Conservation (phyloP, 1,140 invertebrate species). For the Drosophila paulistorum region DNA sequence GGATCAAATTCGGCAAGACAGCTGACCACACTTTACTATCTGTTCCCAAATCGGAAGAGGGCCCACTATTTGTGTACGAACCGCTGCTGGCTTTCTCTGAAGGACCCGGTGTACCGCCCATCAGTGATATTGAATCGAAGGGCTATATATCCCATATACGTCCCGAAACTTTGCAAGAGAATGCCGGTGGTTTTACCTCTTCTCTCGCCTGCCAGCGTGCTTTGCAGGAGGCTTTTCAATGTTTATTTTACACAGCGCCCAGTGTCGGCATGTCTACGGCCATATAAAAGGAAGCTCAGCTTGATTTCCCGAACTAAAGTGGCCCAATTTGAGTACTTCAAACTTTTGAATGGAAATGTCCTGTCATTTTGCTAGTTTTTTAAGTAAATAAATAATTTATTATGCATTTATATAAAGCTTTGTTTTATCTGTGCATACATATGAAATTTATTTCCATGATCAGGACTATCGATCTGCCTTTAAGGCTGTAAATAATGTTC, state of each 20-base stretch:
- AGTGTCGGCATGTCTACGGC: conserved; percentile 65
- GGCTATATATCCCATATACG: conserved; percentile 92
- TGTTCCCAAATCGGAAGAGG: conserved; percentile 89
- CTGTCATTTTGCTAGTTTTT: too few relatives aligned
- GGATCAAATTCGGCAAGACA: conserved; percentile 89
- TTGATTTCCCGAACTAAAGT: conserved; percentile 68
- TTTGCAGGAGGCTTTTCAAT: conserved; percentile 94
- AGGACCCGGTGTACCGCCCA: conserved; percentile 89
- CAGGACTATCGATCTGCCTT: too few relatives aligned
- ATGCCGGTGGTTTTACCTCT: conserved; percentile 94
- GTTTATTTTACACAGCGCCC: conserved; percentile 87
- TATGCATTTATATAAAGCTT: too few relatives aligned
- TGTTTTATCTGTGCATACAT: too few relatives aligned
- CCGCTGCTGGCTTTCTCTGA: conserved; percentile 85
- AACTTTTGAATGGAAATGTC: conserved; percentile 30
- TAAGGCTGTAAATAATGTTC: too few relatives aligned
- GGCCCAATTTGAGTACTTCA: conserved; percentile 42
- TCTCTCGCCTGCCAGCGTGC: conserved; percentile 93
- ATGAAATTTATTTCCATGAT: too few relatives aligned
- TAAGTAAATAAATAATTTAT: too few relatives aligned
- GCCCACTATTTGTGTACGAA: conserved; percentile 89
- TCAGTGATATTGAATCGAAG: conserved; percentile 86
- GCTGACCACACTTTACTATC: conserved; percentile 85
- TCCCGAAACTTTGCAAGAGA: conserved; percentile 88
- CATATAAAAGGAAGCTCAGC: conserved; percentile 24